phyloP scores from a whole-genome alignment of 92 coral and sea anemone genomes.

The Siderastrea siderea region DNA sequence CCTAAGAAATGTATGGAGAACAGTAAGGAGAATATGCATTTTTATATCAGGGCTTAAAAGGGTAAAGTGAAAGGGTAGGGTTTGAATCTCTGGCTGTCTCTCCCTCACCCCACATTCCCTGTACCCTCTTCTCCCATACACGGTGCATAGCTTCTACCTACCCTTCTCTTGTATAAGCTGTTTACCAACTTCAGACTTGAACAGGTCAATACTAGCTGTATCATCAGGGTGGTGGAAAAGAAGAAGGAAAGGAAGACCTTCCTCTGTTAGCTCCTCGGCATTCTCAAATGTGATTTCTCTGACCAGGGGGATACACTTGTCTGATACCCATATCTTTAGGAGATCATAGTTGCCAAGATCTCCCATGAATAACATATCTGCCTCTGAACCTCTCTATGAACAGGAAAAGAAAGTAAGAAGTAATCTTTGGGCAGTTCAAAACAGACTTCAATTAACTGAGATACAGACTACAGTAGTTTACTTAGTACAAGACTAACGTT shows the following conservation, averaged over 20 bases:
- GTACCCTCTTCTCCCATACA: too few species aligned
- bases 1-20: too few species aligned
- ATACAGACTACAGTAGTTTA: too few species aligned
- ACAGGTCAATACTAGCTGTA: slow-evolving; percentile 76
- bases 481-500: too few species aligned
- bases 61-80: too few species aligned
- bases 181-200: slow-evolving; percentile 81
- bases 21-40: too few species aligned
- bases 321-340: slow-evolving; percentile 89
- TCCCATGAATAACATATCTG: slow-evolving; percentile 81
- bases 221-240: slow-evolving; percentile 95
- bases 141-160: slow-evolving; percentile 1
- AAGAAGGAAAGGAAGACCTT: slow-evolving; percentile 92
- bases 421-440: too few species aligned
- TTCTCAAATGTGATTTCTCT: slow-evolving; percentile 98
- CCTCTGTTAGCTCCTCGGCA: slow-evolving; percentile 99
- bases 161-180: slow-evolving; percentile 92
- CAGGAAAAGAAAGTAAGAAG: neutral
- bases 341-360: slow-evolving; percentile 70
- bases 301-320: slow-evolving; percentile 95
- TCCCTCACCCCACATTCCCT: too few species aligned
- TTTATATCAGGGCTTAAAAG: too few species aligned
- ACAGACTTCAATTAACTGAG: too few species aligned
- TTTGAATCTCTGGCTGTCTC: too few species aligned
- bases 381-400: slow-evolving; percentile 74